These are phyloP conservation scores for Macrosiphum euphorbiae DNA, from an alignment of 2,888 invertebrate genomes.

Conservation along the genomic window DNA sequence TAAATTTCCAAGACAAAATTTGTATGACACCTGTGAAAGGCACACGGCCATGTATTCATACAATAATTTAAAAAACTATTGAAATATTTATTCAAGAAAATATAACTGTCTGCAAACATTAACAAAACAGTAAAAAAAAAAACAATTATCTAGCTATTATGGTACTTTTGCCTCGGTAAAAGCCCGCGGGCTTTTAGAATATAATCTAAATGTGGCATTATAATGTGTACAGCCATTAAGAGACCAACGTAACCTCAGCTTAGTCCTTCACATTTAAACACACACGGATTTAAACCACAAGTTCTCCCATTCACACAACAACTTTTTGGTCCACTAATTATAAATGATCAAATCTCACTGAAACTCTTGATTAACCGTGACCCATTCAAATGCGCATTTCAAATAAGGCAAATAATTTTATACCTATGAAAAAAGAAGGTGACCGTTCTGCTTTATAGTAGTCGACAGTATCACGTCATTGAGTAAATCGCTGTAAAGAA, in stretches of 20 bases:
- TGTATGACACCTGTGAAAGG: background rate
- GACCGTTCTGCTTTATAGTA: background rate
- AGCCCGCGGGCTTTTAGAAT: background rate
- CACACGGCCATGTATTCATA: background rate
- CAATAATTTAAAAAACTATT: background rate
- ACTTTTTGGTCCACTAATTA: slow-evolving; percentile 7
- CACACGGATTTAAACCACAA: slow-evolving; percentile 18
- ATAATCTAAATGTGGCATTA: slow-evolving; percentile 14
- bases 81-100: background rate
- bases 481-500: too few species aligned
- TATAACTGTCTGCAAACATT: background rate
- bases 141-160: background rate
- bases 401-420: background rate
- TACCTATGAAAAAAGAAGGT: background rate
- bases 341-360: background rate
- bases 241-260: background rate
- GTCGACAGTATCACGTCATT: background rate
- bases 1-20: background rate
- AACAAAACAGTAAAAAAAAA: background rate
- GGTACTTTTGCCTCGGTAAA: background rate
- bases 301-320: background rate
- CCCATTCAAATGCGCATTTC: background rate
- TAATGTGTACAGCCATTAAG: slow-evolving; percentile 8
- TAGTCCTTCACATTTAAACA: slow-evolving; percentile 11
- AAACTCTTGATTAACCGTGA: background rate